Evolutionary conservation across 2,797 vertebrate species (phyloP).

Genomic region (Melopsittacus undulatus): DNA sequence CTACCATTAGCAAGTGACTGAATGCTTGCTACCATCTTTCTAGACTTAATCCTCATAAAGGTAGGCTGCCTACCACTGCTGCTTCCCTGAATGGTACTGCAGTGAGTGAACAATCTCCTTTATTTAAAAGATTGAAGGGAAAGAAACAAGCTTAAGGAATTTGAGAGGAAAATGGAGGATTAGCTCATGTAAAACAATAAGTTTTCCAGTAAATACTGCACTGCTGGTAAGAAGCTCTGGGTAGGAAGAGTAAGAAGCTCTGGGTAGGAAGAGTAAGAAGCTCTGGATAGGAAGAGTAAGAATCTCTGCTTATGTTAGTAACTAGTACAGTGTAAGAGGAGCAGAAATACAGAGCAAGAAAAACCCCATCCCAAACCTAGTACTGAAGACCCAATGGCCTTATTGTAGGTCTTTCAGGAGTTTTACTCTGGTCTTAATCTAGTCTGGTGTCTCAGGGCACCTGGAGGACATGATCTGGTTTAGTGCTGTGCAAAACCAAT

Average conservation of each 20-base stretch:
- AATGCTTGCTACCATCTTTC: not conserved
- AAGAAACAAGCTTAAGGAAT: constrained; percentile 13
- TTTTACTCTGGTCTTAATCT: not conserved
- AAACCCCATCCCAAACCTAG: not conserved
- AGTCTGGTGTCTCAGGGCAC: not conserved
- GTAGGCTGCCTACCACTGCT: not conserved
- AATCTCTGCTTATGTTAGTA: not conserved
- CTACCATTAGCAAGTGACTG: not conserved
- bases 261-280: not conserved
- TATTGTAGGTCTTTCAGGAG: not conserved
- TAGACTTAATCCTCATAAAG: not conserved
- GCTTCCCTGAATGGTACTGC: not conserved
- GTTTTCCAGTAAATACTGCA: not conserved
- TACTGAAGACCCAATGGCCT: not conserved
- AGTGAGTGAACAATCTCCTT: not conserved
- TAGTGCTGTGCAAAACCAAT: not conserved
- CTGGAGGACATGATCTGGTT: not conserved
- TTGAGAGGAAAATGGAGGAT: constrained; percentile 4
- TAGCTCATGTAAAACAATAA: not conserved
- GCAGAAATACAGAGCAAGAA: not conserved
- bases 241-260: too few species aligned
- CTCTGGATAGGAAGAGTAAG: not conserved
- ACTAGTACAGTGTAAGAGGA: not conserved
- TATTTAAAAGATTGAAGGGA: not conserved
- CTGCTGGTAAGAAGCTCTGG: not conserved